These are phyloP conservation scores for Catostylus mosaicus DNA, from an alignment of 30 jellyfish, hydroid and myxozoan species.

Conservation along the genomic window DNA sequence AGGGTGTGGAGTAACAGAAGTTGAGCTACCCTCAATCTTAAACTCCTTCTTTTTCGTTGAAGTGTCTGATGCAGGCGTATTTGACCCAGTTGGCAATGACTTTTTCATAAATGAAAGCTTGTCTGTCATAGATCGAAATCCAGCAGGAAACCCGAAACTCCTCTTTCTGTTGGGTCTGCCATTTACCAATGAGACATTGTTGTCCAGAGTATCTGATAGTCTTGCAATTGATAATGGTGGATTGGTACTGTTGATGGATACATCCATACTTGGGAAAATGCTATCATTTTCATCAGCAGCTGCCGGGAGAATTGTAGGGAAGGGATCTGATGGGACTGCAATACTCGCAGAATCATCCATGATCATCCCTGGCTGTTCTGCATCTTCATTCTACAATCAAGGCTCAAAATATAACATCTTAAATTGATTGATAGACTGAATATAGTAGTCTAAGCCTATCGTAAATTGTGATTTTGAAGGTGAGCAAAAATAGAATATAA, in stretches of 20 bases:
- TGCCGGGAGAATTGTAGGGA: slow-evolving; percentile 7
- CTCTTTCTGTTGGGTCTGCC: slow-evolving; percentile 2
- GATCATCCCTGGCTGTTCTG: not conserved
- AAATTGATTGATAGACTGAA: too few species aligned
- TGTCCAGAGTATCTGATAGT: not conserved
- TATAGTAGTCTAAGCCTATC: too few species aligned
- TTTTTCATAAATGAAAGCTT: slow-evolving; percentile 37
- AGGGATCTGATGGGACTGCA: not conserved
- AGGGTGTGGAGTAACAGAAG: not conserved
- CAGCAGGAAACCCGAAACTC: slow-evolving; percentile 14
- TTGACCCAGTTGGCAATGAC: not conserved
- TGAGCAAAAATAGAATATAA: not conserved
- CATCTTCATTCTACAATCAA: not conserved
- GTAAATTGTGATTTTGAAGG: not conserved
- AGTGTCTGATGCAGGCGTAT: not conserved
- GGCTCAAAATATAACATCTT: too few species aligned
- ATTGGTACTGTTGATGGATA: not conserved
- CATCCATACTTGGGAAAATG: not conserved
- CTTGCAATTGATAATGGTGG: not conserved
- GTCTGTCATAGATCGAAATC: slow-evolving; percentile 50
- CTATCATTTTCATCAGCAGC: not conserved
- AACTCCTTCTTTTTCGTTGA: not conserved
- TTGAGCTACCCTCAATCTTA: not conserved
- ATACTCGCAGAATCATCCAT: not conserved
- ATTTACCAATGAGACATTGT: not conserved